Conservation (phyloP, 1,140 invertebrate species). For the Neomicropteryx cornuta region DNA sequence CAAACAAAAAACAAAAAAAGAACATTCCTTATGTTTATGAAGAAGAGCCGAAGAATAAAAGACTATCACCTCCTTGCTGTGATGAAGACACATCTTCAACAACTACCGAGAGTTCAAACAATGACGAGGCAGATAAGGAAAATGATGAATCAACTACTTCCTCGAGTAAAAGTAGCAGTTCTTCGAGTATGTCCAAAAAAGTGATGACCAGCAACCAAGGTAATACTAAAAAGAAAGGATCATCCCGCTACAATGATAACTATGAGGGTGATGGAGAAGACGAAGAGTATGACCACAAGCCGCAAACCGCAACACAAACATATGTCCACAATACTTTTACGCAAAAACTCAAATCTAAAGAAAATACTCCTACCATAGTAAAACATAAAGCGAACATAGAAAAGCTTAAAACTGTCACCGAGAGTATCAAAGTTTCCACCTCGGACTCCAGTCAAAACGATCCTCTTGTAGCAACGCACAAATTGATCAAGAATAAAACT, state of each 20-base stretch:
- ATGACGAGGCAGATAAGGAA: slow-evolving; percentile 16
- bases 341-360: neutral
- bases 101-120: slow-evolving; percentile 16
- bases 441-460: neutral
- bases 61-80: slow-evolving; percentile 9
- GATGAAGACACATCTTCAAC: slow-evolving; percentile 16
- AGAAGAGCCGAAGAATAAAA: slow-evolving; percentile 13
- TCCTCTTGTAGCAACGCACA: neutral
- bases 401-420: neutral
- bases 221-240: slow-evolving; percentile 12
- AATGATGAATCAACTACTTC: slow-evolving; percentile 15
- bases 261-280: slow-evolving; percentile 18
- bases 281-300: slow-evolving; percentile 16
- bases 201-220: neutral
- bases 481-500: neutral
- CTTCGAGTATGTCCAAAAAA: slow-evolving; percentile 9
- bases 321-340: neutral
- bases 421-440: neutral
- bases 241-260: slow-evolving; percentile 13
- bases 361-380: neutral
- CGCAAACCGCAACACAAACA: neutral
- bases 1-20: no score
- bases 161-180: slow-evolving; percentile 7
- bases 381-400: neutral
- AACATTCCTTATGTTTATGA: no score